These are phyloP conservation scores for Zaprionus ornatus DNA, from an alignment of 1,140 invertebrate genomes.

Conservation along the genomic window DNA sequence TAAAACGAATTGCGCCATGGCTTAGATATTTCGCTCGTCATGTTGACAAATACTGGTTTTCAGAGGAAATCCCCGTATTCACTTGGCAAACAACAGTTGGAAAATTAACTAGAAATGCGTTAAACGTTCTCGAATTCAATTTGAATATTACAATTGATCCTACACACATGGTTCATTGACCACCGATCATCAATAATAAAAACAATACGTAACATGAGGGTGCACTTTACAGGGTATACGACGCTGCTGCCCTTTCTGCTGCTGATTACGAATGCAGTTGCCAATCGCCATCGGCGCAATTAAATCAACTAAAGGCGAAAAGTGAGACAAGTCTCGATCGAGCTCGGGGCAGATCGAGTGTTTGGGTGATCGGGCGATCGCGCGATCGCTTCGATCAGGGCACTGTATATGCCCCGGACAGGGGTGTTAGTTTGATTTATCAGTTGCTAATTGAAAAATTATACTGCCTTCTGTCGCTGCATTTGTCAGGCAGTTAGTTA, in stretches of 20 bases:
- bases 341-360: neutral
- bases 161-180: neutral
- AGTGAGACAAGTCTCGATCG: neutral
- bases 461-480: slow-evolving; percentile 60
- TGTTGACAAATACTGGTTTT: slow-evolving; percentile 9
- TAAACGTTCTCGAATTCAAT: neutral
- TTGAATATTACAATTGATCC: neutral
- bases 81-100: neutral
- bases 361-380: neutral
- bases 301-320: slow-evolving; percentile 70
- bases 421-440: slow-evolving; percentile 81
- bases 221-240: slow-evolving; percentile 11
- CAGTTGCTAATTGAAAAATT: slow-evolving; percentile 83
- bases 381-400: neutral
- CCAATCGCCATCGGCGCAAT: slow-evolving; percentile 18
- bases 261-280: slow-evolving; percentile 63
- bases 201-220: neutral
- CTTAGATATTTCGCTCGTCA: neutral
- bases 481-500: slow-evolving; percentile 80
- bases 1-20: slow-evolving; percentile 3
- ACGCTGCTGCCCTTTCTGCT: slow-evolving; percentile 22
- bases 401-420: neutral
- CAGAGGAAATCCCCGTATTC: neutral
- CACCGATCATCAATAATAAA: neutral
- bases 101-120: slow-evolving; percentile 9